These are phyloP conservation scores for Trachelus iudaicus DNA, from an alignment of 2,888 invertebrate species.

Conservation along the genomic window DNA sequence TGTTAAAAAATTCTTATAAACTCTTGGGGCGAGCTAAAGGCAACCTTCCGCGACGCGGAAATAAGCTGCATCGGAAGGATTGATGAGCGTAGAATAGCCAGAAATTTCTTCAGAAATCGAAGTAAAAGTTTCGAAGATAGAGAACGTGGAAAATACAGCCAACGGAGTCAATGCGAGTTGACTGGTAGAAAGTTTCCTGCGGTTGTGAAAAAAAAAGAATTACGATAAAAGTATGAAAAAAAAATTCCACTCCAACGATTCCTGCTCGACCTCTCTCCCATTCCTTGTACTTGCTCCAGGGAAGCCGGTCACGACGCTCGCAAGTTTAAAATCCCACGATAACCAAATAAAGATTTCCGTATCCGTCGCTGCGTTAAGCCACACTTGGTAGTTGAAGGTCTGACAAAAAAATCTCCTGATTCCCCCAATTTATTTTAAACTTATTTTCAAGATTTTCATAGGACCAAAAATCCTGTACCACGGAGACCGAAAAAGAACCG, in stretches of 20 bases:
- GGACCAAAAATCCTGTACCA: neutral
- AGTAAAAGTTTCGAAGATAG: neutral
- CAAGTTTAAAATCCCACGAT: neutral
- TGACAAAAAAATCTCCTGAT: too few relatives aligned
- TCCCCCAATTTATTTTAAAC: neutral
- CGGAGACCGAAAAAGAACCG: too few relatives aligned
- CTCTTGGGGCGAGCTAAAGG: neutral
- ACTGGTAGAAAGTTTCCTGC: neutral
- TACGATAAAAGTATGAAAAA: neutral
- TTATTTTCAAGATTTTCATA: neutral
- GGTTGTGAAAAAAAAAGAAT: neutral
- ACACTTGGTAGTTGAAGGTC: neutral
- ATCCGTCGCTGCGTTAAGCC: neutral
- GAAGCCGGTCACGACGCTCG: neutral
- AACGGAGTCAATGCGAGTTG: neutral
- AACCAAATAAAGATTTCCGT: neutral
- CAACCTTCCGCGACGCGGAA: neutral
- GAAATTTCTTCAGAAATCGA: neutral
- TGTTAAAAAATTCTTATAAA: neutral
- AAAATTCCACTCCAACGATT: neutral
- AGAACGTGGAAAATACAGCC: neutral
- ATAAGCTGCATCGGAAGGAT: neutral
- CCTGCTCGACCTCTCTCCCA: neutral
- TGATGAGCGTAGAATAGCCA: neutral
- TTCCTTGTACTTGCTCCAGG: neutral